Evolutionary conservation across 2,113 vertebrate species (phyloP).

Genomic region (Noctilio leporinus): DNA sequence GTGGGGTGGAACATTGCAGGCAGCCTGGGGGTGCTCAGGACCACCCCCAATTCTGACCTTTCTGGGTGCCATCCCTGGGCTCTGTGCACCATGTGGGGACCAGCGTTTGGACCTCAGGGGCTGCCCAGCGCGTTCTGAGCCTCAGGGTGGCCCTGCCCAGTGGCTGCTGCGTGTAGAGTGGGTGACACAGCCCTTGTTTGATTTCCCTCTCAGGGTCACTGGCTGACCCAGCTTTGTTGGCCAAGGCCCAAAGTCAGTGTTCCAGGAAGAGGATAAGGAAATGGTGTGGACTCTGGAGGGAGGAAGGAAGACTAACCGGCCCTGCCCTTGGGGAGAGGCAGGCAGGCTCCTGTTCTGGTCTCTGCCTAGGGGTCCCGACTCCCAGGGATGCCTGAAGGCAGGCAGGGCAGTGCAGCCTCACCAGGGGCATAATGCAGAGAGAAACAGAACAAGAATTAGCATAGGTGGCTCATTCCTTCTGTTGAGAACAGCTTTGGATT

Average conservation of each 20-base stretch:
- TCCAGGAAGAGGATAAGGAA: conserved; percentile 17
- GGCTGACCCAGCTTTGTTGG: neutral
- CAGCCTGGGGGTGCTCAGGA: neutral
- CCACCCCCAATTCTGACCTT: neutral
- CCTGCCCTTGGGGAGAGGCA: neutral
- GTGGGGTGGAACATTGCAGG: neutral
- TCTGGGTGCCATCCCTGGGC: neutral
- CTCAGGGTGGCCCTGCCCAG: neutral
- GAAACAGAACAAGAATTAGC: neutral
- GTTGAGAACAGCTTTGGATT: neutral
- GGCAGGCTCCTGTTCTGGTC: neutral
- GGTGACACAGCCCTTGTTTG: neutral
- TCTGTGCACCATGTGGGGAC: neutral
- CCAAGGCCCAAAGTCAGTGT: neutral
- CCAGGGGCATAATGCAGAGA: neutral
- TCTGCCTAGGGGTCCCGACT: neutral
- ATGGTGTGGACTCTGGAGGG: neutral
- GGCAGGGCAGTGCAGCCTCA: neutral
- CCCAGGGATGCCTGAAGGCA: neutral
- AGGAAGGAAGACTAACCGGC: neutral
- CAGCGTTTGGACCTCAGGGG: neutral
- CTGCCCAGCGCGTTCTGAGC: neutral
- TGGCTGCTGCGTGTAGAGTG: neutral
- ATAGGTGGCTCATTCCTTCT: neutral
- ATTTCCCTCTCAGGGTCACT: neutral